Evolutionary conservation across 2,113 vertebrate species (phyloP).

Genomic region (Xenus cinereus): DNA sequence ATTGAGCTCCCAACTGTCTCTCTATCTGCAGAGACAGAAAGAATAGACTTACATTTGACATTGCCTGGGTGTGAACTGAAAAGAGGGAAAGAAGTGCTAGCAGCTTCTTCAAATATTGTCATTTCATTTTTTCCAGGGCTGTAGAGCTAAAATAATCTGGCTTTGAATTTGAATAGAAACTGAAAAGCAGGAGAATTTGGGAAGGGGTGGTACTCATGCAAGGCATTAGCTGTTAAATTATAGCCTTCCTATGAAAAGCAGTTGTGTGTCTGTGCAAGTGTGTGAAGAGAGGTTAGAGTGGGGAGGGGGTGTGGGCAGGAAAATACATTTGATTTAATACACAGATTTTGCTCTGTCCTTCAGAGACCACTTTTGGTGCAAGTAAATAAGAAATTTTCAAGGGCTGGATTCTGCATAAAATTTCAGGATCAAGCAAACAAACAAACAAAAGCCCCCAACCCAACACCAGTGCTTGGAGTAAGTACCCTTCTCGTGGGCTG

Average conservation of each 20-base stretch:
- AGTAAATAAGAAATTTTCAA: not conserved
- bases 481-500: not conserved
- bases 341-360: constrained; percentile 1
- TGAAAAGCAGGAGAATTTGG: constrained; percentile 64
- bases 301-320: not conserved
- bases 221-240: constrained; percentile 74
- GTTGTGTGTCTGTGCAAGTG: constrained; percentile 12
- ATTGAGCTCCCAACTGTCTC: not conserved
- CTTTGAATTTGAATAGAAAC: constrained; percentile 73
- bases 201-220: constrained; percentile 37
- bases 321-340: constrained; percentile 20
- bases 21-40: constrained; percentile 7
- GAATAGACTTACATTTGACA: not conserved
- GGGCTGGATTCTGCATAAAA: constrained; percentile 6
- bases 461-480: not conserved
- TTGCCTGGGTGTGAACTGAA: not conserved
- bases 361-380: constrained; percentile 10
- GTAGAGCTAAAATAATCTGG: constrained; percentile 73
- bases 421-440: not conserved
- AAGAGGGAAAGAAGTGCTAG: not conserved
- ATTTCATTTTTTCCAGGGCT: constrained; percentile 47
- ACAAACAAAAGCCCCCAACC: not conserved
- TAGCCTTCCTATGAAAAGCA: constrained; percentile 59
- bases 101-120: constrained; percentile 68
- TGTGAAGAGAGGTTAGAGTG: not conserved